phyloP scores from a whole-genome alignment of 2,797 vertebrate species.

The Acestrorhynchus altus region DNA sequence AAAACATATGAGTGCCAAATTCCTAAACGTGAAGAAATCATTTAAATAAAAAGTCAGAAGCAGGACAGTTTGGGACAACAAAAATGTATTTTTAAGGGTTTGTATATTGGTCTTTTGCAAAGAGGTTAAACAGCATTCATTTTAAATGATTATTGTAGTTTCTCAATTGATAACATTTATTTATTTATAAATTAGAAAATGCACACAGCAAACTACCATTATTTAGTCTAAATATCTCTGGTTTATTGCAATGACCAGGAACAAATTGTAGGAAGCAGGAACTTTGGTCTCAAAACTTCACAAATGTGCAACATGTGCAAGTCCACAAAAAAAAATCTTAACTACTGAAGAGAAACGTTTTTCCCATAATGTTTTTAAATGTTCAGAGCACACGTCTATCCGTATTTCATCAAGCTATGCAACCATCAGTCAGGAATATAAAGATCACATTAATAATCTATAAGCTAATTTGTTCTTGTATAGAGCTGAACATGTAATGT shows the following conservation, averaged over 20 bases:
- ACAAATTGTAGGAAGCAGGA: not conserved
- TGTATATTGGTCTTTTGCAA: not conserved
- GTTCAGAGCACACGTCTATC: not conserved
- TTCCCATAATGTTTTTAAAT: not conserved
- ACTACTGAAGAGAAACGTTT: no score
- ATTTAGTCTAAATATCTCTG: no score
- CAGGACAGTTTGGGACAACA: not conserved
- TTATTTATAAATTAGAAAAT: not conserved
- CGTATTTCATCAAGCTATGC: not conserved
- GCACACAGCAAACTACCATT: not conserved
- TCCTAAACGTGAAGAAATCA: conserved; percentile 10
- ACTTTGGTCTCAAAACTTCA: not conserved
- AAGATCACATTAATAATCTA: not conserved
- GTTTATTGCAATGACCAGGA: not conserved
- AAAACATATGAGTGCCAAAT: conserved; percentile 27
- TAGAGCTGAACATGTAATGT: not conserved
- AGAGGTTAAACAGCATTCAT: no score
- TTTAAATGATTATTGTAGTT: no score
- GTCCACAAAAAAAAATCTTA: no score
- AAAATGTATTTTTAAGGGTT: not conserved
- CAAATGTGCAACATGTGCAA: not conserved
- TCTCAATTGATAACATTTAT: no score
- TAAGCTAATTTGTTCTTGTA: not conserved
- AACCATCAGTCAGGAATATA: not conserved
- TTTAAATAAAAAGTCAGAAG: not conserved